A percentile compares a stretch with the other conserved stretches of the same genome.
These are phyloP conservation scores for Antechinus flavipes DNA, from an alignment of 2,113 vertebrate species.

Conservation along the genomic window DNA sequence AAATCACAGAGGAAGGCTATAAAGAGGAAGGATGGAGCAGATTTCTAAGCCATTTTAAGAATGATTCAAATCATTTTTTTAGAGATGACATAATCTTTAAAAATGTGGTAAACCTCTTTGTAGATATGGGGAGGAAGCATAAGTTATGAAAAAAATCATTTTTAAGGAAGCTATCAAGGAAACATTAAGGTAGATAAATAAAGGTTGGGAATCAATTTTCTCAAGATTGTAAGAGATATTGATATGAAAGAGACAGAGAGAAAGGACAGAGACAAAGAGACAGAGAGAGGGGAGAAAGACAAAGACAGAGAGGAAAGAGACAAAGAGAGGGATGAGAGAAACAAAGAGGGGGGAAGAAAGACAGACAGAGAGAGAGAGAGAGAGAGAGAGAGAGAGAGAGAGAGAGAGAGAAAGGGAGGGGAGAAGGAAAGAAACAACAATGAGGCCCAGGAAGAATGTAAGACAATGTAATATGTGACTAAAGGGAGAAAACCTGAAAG, in stretches of 20 bases:
- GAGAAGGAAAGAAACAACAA: neutral
- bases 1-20: neutral
- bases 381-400: too few relatives aligned
- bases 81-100: conserved; percentile 15
- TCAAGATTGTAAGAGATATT: neutral
- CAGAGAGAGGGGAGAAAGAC: too few relatives aligned
- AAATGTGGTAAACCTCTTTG: conserved; percentile 13
- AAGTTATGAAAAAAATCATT: neutral
- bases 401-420: neutral
- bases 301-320: too few relatives aligned
- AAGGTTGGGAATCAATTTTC: neutral
- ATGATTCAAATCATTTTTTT: neutral
- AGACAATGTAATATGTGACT: neutral
- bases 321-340: too few relatives aligned
- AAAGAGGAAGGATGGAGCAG: neutral
- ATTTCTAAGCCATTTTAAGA: conserved; percentile 2
- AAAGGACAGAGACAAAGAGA: too few relatives aligned
- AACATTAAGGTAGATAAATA: neutral
- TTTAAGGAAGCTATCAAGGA: neutral
- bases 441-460: neutral
- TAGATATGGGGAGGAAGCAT: neutral
- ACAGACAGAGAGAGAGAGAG: too few relatives aligned
- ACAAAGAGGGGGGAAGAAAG: too few relatives aligned
- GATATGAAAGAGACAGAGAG: neutral
- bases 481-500: neutral